These are phyloP conservation scores for Neopelma chrysocephalum DNA, from an alignment of 2,797 vertebrate genomes.

Conservation along the genomic window DNA sequence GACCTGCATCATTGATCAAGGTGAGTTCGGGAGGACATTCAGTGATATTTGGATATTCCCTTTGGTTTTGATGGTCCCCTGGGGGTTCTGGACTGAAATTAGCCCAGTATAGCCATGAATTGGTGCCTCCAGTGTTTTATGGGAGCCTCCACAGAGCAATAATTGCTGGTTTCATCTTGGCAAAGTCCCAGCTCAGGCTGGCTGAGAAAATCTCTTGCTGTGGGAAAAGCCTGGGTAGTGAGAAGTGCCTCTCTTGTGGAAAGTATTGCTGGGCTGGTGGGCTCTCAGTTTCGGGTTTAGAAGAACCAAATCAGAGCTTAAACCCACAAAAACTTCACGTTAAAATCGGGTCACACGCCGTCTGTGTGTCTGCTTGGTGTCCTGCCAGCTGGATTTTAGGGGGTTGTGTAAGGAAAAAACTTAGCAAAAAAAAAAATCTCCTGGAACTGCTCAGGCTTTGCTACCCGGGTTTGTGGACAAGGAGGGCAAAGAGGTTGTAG, in stretches of 20 bases:
- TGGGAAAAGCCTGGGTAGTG: neutral
- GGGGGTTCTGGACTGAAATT: neutral
- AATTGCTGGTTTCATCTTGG: neutral
- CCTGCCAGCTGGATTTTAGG: neutral
- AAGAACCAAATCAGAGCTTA: neutral
- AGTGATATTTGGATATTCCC: neutral
- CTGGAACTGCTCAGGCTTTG: neutral
- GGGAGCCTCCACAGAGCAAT: neutral
- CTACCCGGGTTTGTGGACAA: neutral
- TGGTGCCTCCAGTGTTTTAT: neutral
- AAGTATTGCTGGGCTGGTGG: neutral
- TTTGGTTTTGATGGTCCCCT: neutral
- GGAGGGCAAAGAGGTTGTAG: neutral
- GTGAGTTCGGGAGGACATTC: slow-evolving; percentile 72
- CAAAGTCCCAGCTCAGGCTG: neutral
- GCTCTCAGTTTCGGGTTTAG: neutral
- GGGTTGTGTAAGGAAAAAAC: neutral
- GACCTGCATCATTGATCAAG: slow-evolving; percentile 85
- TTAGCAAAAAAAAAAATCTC: neutral
- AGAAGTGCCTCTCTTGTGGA: neutral
- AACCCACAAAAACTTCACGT: neutral
- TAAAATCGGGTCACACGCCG: neutral
- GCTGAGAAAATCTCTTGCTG: neutral
- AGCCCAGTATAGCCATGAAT: neutral
- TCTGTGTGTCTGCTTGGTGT: neutral